Evolutionary conservation across 37 sponge, comb jelly and placozoan species (phyloP).

Genomic region (Oopsacas minuta): DNA sequence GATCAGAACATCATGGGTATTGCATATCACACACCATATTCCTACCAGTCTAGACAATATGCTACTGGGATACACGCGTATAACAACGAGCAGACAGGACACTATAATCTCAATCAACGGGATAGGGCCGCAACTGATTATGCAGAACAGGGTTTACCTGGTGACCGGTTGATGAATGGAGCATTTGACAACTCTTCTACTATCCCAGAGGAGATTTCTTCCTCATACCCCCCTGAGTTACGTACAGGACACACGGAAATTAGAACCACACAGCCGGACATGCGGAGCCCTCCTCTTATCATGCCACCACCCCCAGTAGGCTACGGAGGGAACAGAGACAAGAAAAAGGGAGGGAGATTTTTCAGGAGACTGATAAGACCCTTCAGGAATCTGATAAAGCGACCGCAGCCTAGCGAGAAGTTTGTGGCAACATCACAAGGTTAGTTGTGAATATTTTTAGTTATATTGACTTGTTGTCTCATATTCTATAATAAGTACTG

Average conservation of each 20-base stretch:
- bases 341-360: background rate
- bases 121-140: background rate
- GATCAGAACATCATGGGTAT: background rate
- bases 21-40: background rate
- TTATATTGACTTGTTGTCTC: no score
- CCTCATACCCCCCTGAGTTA: background rate
- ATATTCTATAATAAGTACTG: no score
- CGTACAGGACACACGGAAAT: background rate
- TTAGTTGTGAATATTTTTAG: background rate
- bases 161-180: background rate
- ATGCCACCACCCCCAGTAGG: background rate
- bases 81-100: background rate
- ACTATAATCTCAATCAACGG: background rate
- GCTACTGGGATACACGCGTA: background rate
- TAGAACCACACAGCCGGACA: background rate
- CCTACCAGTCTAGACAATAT: background rate
- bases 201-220: background rate
- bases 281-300: background rate
- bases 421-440: conserved; percentile 9
- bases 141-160: background rate
- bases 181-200: background rate
- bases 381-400: conserved; percentile 7
- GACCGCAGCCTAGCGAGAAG: conserved; percentile 1
- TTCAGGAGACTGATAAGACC: background rate
- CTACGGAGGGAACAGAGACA: background rate